Conservation (phyloP, 2,113 vertebrate species). For the Alethe diademata region DNA sequence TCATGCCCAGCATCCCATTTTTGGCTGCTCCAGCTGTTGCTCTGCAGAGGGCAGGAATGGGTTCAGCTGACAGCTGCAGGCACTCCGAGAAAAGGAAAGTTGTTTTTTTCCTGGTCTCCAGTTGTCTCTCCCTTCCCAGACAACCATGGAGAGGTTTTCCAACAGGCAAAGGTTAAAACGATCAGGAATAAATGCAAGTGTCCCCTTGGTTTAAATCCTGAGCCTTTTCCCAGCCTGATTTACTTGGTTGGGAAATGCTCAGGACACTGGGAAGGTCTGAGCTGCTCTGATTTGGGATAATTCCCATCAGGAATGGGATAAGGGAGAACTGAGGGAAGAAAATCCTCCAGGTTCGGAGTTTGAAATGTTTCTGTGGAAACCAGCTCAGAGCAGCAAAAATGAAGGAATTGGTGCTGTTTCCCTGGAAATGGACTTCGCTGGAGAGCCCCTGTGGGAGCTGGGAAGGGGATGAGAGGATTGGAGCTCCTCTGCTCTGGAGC, state of each 20-base stretch:
- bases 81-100: constrained; percentile 47
- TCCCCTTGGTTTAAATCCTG: not conserved
- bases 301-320: not conserved
- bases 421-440: not conserved
- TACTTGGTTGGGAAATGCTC: not conserved
- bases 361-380: not conserved
- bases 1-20: constrained; percentile 44
- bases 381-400: not conserved
- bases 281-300: not conserved
- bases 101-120: constrained; percentile 46
- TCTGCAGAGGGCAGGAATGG: constrained; percentile 49
- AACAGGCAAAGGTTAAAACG: not conserved
- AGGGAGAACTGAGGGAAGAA: not conserved
- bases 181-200: not conserved
- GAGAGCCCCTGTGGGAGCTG: not conserved
- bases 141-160: not conserved
- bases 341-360: not conserved
- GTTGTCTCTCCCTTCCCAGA: constrained; percentile 54
- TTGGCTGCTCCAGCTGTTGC: constrained; percentile 76
- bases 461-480: not conserved
- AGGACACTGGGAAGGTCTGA: accelerated
- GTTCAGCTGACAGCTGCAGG: constrained; percentile 73
- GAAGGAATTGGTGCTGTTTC: not conserved
- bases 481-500: not conserved
- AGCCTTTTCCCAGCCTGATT: not conserved